Evolutionary conservation across 2,888 invertebrate genomes (phyloP).

Genomic region (Chaitophorus viminalis): DNA sequence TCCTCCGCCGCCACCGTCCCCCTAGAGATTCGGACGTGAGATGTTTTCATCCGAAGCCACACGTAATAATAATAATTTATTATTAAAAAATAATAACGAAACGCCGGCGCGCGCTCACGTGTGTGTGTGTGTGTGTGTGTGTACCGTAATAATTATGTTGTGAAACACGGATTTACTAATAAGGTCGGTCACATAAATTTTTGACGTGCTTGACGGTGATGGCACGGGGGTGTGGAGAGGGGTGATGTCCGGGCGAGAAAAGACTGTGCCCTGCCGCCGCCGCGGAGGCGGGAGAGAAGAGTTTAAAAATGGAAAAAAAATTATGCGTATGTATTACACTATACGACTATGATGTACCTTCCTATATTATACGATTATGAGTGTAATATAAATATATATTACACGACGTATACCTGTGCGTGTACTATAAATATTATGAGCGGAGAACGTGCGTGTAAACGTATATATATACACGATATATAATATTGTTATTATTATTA

Average conservation of each 20-base stretch:
- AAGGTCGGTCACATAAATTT: slow-evolving; percentile 59
- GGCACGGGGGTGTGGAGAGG: neutral
- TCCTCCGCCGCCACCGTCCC: slow-evolving; percentile 13
- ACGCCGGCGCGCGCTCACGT: neutral
- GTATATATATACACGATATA: neutral
- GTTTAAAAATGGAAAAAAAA: slow-evolving; percentile 8
- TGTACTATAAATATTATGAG: neutral
- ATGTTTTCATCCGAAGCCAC: slow-evolving; percentile 56
- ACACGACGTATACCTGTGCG: neutral
- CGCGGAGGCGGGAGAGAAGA: neutral
- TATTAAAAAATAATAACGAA: slow-evolving; percentile 61
- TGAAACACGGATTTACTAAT: slow-evolving; percentile 61
- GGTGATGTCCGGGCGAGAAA: too few relatives aligned
- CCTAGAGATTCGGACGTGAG: slow-evolving; percentile 60
- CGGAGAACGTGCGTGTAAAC: neutral
- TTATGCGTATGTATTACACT: neutral
- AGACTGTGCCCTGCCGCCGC: neutral
- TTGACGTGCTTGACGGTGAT: slow-evolving; percentile 24
- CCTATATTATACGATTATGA: neutral
- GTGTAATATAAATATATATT: too few relatives aligned
- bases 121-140: neutral
- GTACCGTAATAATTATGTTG: slow-evolving; percentile 56
- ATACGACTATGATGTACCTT: neutral
- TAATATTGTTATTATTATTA: slow-evolving; percentile 28
- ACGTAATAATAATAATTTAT: slow-evolving; percentile 62